Percentiles rank a stretch among this genome's conserved stretches.
Evolutionary conservation across 23 tunicate genomes (phyloP).

Genomic region (Ciona savignyi): DNA sequence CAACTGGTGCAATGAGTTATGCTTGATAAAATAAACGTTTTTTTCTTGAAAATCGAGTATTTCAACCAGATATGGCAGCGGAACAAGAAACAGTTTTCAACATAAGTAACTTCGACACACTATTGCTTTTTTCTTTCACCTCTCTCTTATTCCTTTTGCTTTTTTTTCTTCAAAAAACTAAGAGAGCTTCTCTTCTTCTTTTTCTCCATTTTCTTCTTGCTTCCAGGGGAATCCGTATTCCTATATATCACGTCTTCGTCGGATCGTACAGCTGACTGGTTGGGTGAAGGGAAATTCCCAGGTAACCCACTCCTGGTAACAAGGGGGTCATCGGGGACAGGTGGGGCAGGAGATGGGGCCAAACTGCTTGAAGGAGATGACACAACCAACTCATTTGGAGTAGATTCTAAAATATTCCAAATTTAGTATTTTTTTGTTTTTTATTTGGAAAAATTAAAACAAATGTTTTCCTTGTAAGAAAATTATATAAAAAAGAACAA

Average conservation of each 20-base stretch:
- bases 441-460: no score
- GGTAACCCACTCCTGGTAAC: background rate
- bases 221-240: background rate
- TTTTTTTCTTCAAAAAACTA: conserved; percentile 88
- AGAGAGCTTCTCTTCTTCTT: conserved; percentile 87
- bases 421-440: no score
- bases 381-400: background rate
- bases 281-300: background rate
- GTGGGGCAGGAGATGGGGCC: background rate
- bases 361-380: background rate
- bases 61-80: no score
- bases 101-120: no score
- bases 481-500: no score
- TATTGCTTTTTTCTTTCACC: background rate
- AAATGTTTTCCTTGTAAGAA: no score
- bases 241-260: conserved; percentile 4
- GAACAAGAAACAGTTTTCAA: no score
- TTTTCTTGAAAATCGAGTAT: no score
- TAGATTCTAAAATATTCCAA: no score
- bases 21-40: no score
- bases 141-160: conserved; percentile 29
- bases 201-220: conserved; percentile 10
- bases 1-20: no score
- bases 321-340: background rate
- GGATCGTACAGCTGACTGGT: background rate